A percentile compares a stretch with the other conserved stretches of the same genome.
Evolutionary conservation across 2,888 invertebrate genomes (phyloP).

Genomic region (Tholera decimalis): DNA sequence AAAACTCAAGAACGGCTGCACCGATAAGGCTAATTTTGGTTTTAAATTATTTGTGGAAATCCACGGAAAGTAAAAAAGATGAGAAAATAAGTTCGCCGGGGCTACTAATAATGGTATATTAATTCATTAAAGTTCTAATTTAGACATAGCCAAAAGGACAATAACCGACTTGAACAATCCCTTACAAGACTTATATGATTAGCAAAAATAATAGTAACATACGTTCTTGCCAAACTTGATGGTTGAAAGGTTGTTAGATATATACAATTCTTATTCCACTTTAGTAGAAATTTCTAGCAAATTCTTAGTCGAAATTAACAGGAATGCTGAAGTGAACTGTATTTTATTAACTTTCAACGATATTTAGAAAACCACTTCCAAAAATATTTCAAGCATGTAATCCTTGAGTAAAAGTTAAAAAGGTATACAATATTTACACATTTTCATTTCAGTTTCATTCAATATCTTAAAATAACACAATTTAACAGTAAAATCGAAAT

Average conservation of each 20-base stretch:
- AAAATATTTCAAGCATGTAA: slow-evolving; percentile 25
- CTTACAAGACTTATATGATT: not conserved
- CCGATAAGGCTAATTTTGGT: too few relatives aligned
- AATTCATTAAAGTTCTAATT: too few relatives aligned
- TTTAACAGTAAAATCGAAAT: slow-evolving; percentile 13
- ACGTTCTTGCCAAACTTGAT: not conserved
- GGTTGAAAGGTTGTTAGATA: not conserved
- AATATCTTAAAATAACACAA: not conserved
- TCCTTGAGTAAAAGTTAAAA: not conserved
- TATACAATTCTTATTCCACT: slow-evolving; percentile 3
- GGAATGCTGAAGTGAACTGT: not conserved
- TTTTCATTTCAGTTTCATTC: not conserved
- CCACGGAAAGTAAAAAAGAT: too few relatives aligned
- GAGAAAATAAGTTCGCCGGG: too few relatives aligned
- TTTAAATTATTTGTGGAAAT: too few relatives aligned
- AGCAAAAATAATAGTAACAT: slow-evolving; percentile 52
- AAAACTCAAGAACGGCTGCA: too few relatives aligned
- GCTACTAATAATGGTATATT: too few relatives aligned
- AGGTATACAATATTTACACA: slow-evolving; percentile 31
- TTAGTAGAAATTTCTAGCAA: not conserved
- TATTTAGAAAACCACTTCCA: slow-evolving; percentile 1
- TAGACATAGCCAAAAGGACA: too few relatives aligned
- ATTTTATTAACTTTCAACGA: too few relatives aligned
- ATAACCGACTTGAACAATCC: not conserved
- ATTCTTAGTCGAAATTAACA: slow-evolving; percentile 17